Evolutionary conservation across 2,888 invertebrate genomes (phyloP).

Genomic region (Nowickia ferox): DNA sequence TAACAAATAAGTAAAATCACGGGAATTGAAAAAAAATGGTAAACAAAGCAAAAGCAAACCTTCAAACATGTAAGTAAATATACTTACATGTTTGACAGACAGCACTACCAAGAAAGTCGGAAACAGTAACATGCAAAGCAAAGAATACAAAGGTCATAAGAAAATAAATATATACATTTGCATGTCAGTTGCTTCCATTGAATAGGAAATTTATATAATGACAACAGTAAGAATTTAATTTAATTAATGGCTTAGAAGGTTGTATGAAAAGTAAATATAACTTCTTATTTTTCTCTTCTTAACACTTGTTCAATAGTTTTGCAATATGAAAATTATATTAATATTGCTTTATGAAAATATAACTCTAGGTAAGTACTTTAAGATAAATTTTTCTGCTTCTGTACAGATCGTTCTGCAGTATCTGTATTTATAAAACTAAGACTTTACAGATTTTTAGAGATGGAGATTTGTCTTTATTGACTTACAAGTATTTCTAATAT

Average conservation of each 20-base stretch:
- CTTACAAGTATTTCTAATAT: too few relatives aligned
- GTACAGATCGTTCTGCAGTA: too few relatives aligned
- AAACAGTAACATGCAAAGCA: slow-evolving; percentile 37
- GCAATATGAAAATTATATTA: too few relatives aligned
- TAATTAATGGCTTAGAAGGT: slow-evolving; percentile 7
- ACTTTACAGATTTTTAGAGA: too few relatives aligned
- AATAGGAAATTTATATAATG: slow-evolving; percentile 29
- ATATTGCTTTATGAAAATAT: too few relatives aligned
- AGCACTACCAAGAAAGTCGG: slow-evolving; percentile 43
- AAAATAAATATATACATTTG: slow-evolving; percentile 40
- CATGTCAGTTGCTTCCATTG: slow-evolving; percentile 33
- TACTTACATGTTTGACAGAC: slow-evolving; percentile 40
- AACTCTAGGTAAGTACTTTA: too few relatives aligned
- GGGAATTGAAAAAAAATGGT: not conserved
- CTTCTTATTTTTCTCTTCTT: too few relatives aligned
- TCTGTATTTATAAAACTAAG: too few relatives aligned
- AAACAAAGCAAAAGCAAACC: not conserved
- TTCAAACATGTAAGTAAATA: too few relatives aligned
- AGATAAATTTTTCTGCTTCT: too few relatives aligned
- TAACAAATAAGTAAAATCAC: slow-evolving; percentile 19
- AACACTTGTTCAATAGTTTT: too few relatives aligned
- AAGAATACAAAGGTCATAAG: slow-evolving; percentile 32
- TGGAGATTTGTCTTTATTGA: too few relatives aligned
- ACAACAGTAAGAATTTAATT: slow-evolving; percentile 24
- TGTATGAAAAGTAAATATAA: not conserved